These are phyloP conservation scores for Chaenogobius annularis DNA, from an alignment of 2,113 vertebrate genomes.

Conservation along the genomic window DNA sequence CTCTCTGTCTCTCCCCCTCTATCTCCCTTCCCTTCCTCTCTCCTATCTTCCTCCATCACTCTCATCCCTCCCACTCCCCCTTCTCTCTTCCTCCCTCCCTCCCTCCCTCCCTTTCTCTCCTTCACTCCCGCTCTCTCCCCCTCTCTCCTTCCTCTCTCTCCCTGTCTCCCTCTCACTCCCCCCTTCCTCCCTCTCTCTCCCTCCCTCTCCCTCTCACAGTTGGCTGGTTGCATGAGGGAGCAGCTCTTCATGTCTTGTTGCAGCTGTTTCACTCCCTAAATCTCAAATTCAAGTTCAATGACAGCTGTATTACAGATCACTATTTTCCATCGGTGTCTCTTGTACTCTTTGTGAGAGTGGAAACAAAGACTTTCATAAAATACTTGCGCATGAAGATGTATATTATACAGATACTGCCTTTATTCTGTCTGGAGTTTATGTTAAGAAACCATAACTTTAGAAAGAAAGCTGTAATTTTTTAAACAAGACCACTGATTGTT, in stretches of 20 bases:
- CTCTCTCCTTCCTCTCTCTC: no score
- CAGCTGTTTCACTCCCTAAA: conserved; percentile 8
- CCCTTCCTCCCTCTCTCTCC: neutral
- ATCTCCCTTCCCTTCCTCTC: neutral
- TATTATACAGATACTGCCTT: no score
- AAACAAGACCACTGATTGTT: no score
- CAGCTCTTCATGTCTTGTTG: conserved; percentile 5
- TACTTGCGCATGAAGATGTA: no score
- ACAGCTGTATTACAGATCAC: neutral
- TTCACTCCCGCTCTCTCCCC: no score
- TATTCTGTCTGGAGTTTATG: no score
- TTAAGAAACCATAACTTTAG: no score
- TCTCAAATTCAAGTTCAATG: conserved; percentile 9
- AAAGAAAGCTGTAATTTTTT: no score
- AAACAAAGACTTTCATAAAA: no score
- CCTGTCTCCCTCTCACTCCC: conserved; percentile 3
- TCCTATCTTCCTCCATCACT: no score
- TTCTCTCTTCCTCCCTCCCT: neutral
- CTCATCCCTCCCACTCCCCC: neutral
- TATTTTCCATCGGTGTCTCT: neutral
- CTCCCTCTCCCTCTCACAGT: neutral
- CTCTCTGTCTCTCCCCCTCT: conserved; percentile 13
- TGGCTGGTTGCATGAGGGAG: neutral
- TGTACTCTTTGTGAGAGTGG: no score
- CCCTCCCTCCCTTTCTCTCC: neutral